Percentiles rank a stretch among this genome's conserved stretches.
Conservation (phyloP, 2,113 vertebrate species). For the Sinocyclocheilus anophthalmus region DNA sequence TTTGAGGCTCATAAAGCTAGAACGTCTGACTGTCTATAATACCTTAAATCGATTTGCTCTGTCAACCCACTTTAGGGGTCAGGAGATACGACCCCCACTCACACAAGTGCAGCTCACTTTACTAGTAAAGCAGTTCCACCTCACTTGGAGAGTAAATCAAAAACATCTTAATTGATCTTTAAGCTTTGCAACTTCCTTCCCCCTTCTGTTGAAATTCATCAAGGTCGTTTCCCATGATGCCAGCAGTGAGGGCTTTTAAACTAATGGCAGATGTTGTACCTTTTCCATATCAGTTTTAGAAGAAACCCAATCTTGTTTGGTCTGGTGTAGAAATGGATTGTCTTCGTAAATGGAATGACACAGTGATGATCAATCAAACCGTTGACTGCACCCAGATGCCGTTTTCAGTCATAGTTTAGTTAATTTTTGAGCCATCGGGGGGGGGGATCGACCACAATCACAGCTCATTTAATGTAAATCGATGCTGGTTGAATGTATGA, state of each 20-base stretch:
- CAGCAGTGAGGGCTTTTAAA: slow-evolving; percentile 16
- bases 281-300: slow-evolving; percentile 35
- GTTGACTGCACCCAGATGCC: slow-evolving; percentile 15
- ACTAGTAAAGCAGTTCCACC: slow-evolving; percentile 61
- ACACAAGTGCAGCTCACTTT: slow-evolving; percentile 62
- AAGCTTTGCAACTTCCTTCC: slow-evolving; percentile 59
- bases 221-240: slow-evolving; percentile 33
- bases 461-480: background rate
- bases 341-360: slow-evolving; percentile 6
- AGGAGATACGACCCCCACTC: slow-evolving; percentile 62
- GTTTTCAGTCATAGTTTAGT: background rate
- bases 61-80: slow-evolving; percentile 60
- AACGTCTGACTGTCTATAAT: background rate
- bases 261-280: slow-evolving; percentile 16
- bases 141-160: slow-evolving; percentile 67
- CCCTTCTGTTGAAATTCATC: background rate
- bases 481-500: background rate
- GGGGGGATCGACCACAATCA: background rate
- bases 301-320: slow-evolving; percentile 40
- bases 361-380: slow-evolving; percentile 22
- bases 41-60: slow-evolving; percentile 63
- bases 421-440: background rate
- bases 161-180: slow-evolving; percentile 68
- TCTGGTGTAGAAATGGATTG: slow-evolving; percentile 44
- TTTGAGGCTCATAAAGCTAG: background rate